Evolutionary conservation across 2,888 invertebrate genomes (phyloP), one percentile per base, ranked within the genome.

Genomic region (Netelia inedita): DNA sequence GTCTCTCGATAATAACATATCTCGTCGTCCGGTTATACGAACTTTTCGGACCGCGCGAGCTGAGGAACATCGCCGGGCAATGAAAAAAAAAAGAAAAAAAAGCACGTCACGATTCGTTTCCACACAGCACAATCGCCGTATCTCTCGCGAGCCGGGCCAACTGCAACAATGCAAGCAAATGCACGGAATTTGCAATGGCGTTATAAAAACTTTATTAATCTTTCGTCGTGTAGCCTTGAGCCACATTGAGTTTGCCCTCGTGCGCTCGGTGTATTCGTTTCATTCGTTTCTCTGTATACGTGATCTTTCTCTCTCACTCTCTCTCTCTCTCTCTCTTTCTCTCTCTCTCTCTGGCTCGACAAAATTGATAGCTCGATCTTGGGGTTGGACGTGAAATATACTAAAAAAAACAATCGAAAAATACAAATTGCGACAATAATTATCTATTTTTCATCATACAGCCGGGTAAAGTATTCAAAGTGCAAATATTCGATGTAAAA

Each of bases 161-260:
- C 19, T 71, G 75, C 75, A 83, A 79, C 74, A 83, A 83, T 75
- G 63, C 46, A 46, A 66, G 57, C 53, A 57, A 69, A 65, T 61
- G 75, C 46, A 50, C 75, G 71, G 55, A 75, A 83, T 74, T 43
- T 59, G 59, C 50, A 10, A 59, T 57, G 46, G 57, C 16, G 43
- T 76, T 61, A 63, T 63, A 76, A 84, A 81, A 76, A 81, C 53
- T 72, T 78, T 73, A 84, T 84, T 80, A 84, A 84, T 81, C 76
- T 81, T 72, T 76, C 66, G 72, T 68, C 50, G 76, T 28, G 35
- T 73, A 78, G 63, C 84, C 84, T 80, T 84, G 84, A 80, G 84
- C 84, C 76, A 84, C 73, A 84, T 84, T 72, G 63, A 28, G 68
- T 65, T 76, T 76, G 66, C 68, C 84, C 84, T 76, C 55, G 72